A percentile compares a stretch with the other conserved stretches of the same genome.
Conservation (phyloP, 2,888 invertebrate species). For the Pomacea canaliculata region DNA sequence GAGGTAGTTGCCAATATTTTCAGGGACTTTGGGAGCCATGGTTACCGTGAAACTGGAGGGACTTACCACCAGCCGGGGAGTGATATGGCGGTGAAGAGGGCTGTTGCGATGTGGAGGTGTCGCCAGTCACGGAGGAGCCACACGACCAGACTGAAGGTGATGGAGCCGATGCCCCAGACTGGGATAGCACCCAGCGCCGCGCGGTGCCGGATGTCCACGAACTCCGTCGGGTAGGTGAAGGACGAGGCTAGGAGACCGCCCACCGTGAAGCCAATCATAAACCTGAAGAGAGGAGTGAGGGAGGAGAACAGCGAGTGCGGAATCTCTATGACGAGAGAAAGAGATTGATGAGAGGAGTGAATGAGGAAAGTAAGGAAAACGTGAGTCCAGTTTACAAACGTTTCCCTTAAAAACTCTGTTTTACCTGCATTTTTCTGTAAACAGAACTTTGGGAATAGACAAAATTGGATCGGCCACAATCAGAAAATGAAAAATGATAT, state of each 20-base stretch:
- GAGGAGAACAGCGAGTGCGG: neutral
- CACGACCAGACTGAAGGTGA: constrained; percentile 29
- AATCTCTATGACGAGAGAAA: no score
- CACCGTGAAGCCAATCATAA: neutral
- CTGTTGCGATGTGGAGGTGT: constrained; percentile 28
- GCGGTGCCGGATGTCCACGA: constrained; percentile 30
- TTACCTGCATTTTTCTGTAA: no score
- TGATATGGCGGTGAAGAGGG: constrained; percentile 10
- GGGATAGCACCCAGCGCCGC: constrained; percentile 27
- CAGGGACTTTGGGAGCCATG: no score
- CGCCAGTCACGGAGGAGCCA: constrained; percentile 32
- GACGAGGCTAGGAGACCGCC: constrained; percentile 30
- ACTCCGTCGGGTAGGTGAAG: constrained; percentile 34
- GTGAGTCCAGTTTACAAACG: no score
- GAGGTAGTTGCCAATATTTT: no score
- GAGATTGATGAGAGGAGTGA: no score
- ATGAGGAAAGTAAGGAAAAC: no score
- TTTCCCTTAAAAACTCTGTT: no score
- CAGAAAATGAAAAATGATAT: neutral
- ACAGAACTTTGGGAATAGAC: no score
- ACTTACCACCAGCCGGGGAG: constrained; percentile 25
- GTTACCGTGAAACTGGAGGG: no score
- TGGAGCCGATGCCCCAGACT: constrained; percentile 34
- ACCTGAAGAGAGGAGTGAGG: neutral
- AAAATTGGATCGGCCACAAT: no score